A percentile compares a stretch with the other conserved stretches of the same genome.
Conservation (phyloP, 2,888 invertebrate genomes). For the Nemapogon koenigi region DNA sequence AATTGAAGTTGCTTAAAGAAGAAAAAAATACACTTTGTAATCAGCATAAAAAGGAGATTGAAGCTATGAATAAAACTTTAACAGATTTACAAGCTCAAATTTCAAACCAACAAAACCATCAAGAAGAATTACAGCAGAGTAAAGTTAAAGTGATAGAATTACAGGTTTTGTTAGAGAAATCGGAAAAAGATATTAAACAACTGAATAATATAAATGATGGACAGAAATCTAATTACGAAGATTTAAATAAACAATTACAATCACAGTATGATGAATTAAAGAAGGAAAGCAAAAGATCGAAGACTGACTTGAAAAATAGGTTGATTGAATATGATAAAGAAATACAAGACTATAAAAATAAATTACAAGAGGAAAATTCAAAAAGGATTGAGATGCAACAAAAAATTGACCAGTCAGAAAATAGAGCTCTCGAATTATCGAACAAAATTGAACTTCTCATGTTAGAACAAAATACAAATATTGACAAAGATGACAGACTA, state of each 20-base stretch:
- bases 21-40: slow-evolving; percentile 42
- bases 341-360: slow-evolving; percentile 40
- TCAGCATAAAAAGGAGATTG: slow-evolving; percentile 37
- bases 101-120: slow-evolving; percentile 35
- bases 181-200: slow-evolving; percentile 53
- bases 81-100: slow-evolving; percentile 36
- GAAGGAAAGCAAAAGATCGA: slow-evolving; percentile 52
- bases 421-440: slow-evolving; percentile 36
- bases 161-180: slow-evolving; percentile 41
- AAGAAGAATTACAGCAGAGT: slow-evolving; percentile 34
- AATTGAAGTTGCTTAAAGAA: slow-evolving; percentile 33
- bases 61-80: slow-evolving; percentile 38
- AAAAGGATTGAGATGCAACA: slow-evolving; percentile 41
- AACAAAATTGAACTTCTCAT: slow-evolving; percentile 48
- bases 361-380: slow-evolving; percentile 37
- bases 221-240: slow-evolving; percentile 54
- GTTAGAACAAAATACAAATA: slow-evolving; percentile 43
- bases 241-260: slow-evolving; percentile 49
- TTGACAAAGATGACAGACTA: slow-evolving; percentile 45
- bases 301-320: slow-evolving; percentile 59
- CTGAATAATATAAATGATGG: slow-evolving; percentile 50
- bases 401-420: slow-evolving; percentile 41
- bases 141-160: slow-evolving; percentile 46
- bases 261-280: slow-evolving; percentile 47
- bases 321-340: slow-evolving; percentile 61